Evolutionary conservation across 2,113 vertebrate genomes (phyloP), one percentile per base, ranked within the genome.

Genomic region (Melanotaenia duboulayi): DNA sequence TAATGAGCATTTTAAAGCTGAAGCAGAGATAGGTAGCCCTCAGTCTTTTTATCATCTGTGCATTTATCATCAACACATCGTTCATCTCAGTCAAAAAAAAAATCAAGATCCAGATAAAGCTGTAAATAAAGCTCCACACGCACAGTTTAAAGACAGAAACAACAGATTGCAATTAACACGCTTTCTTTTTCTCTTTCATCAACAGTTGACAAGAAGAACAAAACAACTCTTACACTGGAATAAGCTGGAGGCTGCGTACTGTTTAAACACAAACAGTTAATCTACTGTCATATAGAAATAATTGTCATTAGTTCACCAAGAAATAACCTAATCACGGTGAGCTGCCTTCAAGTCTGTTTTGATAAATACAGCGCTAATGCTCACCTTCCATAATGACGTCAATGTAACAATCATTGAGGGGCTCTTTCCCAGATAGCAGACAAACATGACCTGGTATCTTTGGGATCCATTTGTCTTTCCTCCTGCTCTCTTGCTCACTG

Each of bases 1-100:
- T 90, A 90, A 90, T 90, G 84, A 91, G 80, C 83, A 67, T 75
- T 88, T 87, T 78, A 85, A 81, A 75, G 76, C 70, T 74, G 62
- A 42, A 66, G 57, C 56, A 42, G 72, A 74, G 83, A 82, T 86
- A 82, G 80, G 83, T 88, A 80, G 73, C 72, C 74, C 81, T 83
- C 50, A 28, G 58, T 63, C 65, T 40, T 76, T 63, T 74, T 51
- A 51, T 57, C 57, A 20, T 25, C 62, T 51, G 42, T 9, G 44
- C 10, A 60, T 71, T 71, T 77, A 70, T 84, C 80, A 84, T 40
- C 50, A 60, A 52, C 57, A 62, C 74, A 24, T 22, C 65, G 22
- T 74, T 66, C 44, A 11, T 60, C 59, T 81, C 13, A 37, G 51
- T 59, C 71, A 59, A 32, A 23, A 65, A 49, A 50, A 1, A 35